Percentiles rank a stretch among this genome's conserved stretches.
phyloP scores from a whole-genome alignment of 1,140 invertebrate species.

The Drosophila fuyamai region DNA sequence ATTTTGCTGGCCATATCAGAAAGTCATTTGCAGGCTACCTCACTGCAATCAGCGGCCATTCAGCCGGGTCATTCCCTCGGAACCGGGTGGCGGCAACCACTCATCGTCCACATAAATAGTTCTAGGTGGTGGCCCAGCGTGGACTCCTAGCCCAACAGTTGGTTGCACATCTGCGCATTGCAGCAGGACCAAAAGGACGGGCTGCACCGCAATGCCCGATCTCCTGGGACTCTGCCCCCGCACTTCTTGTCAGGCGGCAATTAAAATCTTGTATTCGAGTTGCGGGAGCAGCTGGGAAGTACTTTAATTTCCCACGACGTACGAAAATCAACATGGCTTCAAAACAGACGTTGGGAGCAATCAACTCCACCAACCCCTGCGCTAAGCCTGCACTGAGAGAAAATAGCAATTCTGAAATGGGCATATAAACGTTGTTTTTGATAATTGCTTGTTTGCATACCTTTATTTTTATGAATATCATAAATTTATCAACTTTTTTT shows the following conservation, averaged over 20 bases:
- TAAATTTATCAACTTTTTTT: neutral
- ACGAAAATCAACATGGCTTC: slow-evolving; percentile 51
- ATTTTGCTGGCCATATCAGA: slow-evolving; percentile 25
- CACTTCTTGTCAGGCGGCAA: slow-evolving; percentile 59
- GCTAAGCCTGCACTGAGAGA: slow-evolving; percentile 12
- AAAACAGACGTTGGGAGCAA: slow-evolving; percentile 25
- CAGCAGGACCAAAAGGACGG: neutral
- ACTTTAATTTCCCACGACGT: slow-evolving; percentile 76
- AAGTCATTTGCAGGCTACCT: slow-evolving; percentile 22
- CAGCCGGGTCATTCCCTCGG: slow-evolving; percentile 53
- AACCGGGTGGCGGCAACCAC: slow-evolving; percentile 7
- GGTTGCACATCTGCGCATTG: slow-evolving; percentile 65
- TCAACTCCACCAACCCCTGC: slow-evolving; percentile 4
- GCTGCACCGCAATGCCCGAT: slow-evolving; percentile 11
- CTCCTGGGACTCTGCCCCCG: slow-evolving; percentile 16
- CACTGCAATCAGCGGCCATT: slow-evolving; percentile 62
- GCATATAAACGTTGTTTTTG: no score
- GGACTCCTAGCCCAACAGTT: slow-evolving; percentile 64
- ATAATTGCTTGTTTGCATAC: no score
- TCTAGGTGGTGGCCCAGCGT: slow-evolving; percentile 8
- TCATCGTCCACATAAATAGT: slow-evolving; percentile 32
- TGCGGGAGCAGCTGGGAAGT: slow-evolving; percentile 56
- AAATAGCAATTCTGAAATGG: neutral
- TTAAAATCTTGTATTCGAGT: slow-evolving; percentile 76
- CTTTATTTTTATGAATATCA: no score